Base-by-base conservation (phyloP, 1,140 invertebrate genomes). In the Drosophila orena region DNA sequence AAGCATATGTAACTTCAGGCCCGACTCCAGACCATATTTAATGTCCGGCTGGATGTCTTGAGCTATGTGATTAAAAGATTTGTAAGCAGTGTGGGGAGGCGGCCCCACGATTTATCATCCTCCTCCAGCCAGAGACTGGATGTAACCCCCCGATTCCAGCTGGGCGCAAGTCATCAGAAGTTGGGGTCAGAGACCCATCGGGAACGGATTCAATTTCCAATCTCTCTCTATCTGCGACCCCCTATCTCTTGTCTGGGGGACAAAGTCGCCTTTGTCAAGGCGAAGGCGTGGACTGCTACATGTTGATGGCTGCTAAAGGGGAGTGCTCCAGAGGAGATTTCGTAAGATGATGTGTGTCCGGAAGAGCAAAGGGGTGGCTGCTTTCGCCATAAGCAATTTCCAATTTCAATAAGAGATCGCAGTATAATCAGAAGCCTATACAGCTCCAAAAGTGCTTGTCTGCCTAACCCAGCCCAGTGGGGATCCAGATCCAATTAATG, bases 1-100 rank as follows among this genome's bases (percentile, higher is more conserved):
- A 50, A 72, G 54, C 54, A 70, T 65, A 52, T 57, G 34, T 44
- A 55, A 42, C 64, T 70, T 7, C 37, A n/a, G 42, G 17, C 64
- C 24, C 35, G 46, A 50, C 24, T 46, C 42, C 10, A 24, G 22
- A 4, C 15, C 40, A 49, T 7, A 27, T 42, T 44, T 20, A 12
- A 38, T 40, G 77, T 71, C 77, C 56, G 24, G 24, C 24, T 56
- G 66, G 30, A 69, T 71, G 66, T 35, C 40, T 56, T 62, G 55
- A 72, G 68, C 70, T 58, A 84, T 79, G 57, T 62, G 79, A 88
- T 89, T 73, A 89, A 88, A 66, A 89, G 84, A 88, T 89, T 90
- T 70, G 27, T 10, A 17, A 40, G 17, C 27, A 24, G 22, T 12
- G 17, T 24, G 34, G 46, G 46, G 62, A 44, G 49, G 56, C 46